Evolutionary conservation across 2,888 invertebrate species (phyloP).

Genomic region (Tetropium fuscum): DNA sequence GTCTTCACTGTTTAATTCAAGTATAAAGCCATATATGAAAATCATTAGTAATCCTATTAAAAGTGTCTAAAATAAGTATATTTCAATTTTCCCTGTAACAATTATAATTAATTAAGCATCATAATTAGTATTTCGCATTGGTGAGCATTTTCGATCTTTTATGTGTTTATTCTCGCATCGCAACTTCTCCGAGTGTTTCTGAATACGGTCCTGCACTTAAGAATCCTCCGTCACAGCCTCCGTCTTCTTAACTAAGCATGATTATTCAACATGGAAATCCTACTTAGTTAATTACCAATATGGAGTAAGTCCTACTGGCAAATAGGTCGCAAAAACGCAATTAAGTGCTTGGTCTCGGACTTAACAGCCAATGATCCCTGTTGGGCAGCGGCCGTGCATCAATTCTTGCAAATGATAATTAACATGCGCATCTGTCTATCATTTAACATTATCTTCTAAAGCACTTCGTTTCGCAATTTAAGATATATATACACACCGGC

Average conservation of each 20-base stretch:
- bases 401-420: slow-evolving; percentile 33
- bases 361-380: slow-evolving; percentile 26
- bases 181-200: slow-evolving; percentile 1
- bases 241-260: slow-evolving; percentile 58
- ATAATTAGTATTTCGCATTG: too few relatives aligned
- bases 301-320: slow-evolving; percentile 42
- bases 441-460: too few relatives aligned
- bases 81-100: too few relatives aligned
- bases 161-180: background rate
- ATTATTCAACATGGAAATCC: slow-evolving; percentile 60
- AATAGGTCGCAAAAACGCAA: slow-evolving; percentile 40
- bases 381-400: slow-evolving; percentile 26
- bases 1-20: too few relatives aligned
- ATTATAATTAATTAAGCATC: too few relatives aligned
- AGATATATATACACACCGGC: too few relatives aligned
- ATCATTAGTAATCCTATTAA: too few relatives aligned
- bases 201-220: slow-evolving; percentile 32
- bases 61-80: too few relatives aligned
- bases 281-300: slow-evolving; percentile 51
- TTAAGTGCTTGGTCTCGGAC: slow-evolving; percentile 30
- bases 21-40: too few relatives aligned
- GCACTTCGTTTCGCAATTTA: too few relatives aligned
- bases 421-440: too few relatives aligned
- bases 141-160: background rate
- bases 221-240: slow-evolving; percentile 45